A percentile compares a stretch with the other conserved stretches of the same genome.
Evolutionary conservation across 2,888 invertebrate species (phyloP).

Genomic region (Acronicta leporina): DNA sequence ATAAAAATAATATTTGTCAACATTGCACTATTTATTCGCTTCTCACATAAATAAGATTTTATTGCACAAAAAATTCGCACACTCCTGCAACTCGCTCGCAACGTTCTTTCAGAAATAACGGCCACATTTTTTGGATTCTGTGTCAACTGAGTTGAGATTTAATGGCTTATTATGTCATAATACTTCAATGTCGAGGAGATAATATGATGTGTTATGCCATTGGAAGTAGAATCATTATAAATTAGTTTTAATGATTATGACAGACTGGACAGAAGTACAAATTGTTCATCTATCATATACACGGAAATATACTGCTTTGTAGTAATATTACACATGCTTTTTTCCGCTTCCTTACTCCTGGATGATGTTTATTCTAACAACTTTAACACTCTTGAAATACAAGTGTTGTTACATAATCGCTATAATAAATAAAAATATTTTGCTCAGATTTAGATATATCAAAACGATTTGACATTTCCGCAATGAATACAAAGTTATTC

Average conservation of each 20-base stretch:
- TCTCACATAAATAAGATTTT: slow-evolving; percentile 14
- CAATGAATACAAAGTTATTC: slow-evolving; percentile 39
- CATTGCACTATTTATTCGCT: slow-evolving; percentile 15
- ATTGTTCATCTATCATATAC: not conserved
- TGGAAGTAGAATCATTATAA: not conserved
- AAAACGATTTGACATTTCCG: slow-evolving; percentile 32
- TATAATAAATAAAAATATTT: slow-evolving; percentile 5
- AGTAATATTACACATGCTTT: too few relatives aligned
- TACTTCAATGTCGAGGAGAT: not conserved
- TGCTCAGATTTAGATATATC: slow-evolving; percentile 15
- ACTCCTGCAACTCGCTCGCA: slow-evolving; percentile 11
- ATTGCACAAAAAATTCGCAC: slow-evolving; percentile 32
- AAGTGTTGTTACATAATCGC: too few relatives aligned
- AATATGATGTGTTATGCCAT: not conserved
- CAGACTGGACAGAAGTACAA: not conserved
- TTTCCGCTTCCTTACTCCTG: too few relatives aligned
- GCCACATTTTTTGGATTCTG: slow-evolving; percentile 33
- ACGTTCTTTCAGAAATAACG: slow-evolving; percentile 28
- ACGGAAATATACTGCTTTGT: not conserved
- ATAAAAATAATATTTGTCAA: slow-evolving; percentile 14
- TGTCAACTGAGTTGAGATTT: slow-evolving; percentile 23
- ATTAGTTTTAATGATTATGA: not conserved
- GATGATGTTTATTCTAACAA: too few relatives aligned
- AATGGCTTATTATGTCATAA: slow-evolving; percentile 19
- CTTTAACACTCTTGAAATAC: too few relatives aligned